These are phyloP conservation scores for Dicentrarchus labrax DNA, from an alignment of 2,113 vertebrate genomes.

Conservation along the genomic window DNA sequence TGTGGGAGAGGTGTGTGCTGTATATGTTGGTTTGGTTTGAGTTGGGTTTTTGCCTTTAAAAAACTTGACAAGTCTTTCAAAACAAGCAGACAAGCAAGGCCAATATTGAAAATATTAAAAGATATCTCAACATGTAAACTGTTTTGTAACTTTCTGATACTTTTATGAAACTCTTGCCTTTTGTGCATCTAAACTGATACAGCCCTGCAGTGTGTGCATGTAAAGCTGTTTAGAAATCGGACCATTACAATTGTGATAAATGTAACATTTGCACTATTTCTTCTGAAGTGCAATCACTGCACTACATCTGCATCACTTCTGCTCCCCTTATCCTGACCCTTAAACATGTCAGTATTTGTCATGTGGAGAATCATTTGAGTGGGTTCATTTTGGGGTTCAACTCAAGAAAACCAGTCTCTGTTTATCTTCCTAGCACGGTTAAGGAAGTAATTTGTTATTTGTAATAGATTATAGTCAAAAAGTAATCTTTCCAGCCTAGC, in stretches of 20 bases:
- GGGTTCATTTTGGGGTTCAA: constrained; percentile 17
- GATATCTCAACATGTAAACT: background rate
- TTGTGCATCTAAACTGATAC: constrained; percentile 11
- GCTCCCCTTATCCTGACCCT: background rate
- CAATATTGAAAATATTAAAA: constrained; percentile 15
- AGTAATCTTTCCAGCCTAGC: constrained; percentile 51
- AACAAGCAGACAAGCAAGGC: constrained; percentile 24
- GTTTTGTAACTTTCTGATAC: background rate
- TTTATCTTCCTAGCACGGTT: constrained; percentile 31
- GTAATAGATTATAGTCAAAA: constrained; percentile 69
- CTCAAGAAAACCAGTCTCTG: constrained; percentile 18
- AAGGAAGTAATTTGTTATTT: constrained; percentile 58
- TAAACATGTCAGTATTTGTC: constrained; percentile 36
- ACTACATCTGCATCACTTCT: constrained; percentile 33
- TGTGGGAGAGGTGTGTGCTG: constrained; percentile 37
- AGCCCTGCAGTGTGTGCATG: background rate
- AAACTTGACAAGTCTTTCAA: constrained; percentile 17
- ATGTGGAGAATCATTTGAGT: constrained; percentile 33
- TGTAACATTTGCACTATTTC: constrained; percentile 21
- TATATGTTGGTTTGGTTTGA: constrained; percentile 40
- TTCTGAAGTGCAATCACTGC: constrained; percentile 23
- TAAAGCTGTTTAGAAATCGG: background rate
- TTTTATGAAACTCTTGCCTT: background rate
- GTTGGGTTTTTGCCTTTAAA: constrained; percentile 26
- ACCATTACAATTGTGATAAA: constrained; percentile 5